Evolutionary conservation across 2,888 invertebrate species (phyloP).

Genomic region (Acanthosepion lycidas): DNA sequence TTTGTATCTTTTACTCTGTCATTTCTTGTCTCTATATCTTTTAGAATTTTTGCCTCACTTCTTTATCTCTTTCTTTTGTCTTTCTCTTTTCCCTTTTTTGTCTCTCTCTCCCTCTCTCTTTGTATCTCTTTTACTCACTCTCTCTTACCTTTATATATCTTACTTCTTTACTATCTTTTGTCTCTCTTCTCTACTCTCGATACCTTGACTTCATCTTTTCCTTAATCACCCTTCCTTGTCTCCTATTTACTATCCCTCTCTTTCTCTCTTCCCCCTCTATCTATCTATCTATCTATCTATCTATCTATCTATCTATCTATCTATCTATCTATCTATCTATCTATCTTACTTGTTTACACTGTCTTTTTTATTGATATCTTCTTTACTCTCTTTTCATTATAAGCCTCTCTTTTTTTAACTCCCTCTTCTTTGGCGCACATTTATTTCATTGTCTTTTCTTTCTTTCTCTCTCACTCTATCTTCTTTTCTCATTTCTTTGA

Average conservation of each 20-base stretch:
- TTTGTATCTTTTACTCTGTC: background rate
- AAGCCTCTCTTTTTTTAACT: too few species aligned
- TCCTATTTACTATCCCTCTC: background rate
- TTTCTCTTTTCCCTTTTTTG: background rate
- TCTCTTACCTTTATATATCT: background rate
- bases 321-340: background rate
- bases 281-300: background rate
- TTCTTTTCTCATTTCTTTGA: too few species aligned
- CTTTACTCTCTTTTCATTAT: too few species aligned
- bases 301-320: background rate
- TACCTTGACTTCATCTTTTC: background rate
- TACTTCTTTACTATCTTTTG: background rate
- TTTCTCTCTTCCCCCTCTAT: background rate
- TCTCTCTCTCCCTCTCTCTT: too few species aligned
- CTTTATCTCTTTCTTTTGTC: background rate
- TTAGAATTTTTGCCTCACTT: background rate
- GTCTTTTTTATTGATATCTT: too few species aligned
- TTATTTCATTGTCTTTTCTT: too few species aligned
- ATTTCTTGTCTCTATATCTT: too few species aligned
- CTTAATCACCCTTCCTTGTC: background rate
- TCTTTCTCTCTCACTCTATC: too few species aligned
- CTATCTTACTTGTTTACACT: too few species aligned
- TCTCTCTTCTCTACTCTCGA: background rate
- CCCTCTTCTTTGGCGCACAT: too few species aligned
- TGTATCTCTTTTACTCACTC: background rate